phyloP scores from a whole-genome alignment of 2,888 invertebrate species.

The Germaria angustata region DNA sequence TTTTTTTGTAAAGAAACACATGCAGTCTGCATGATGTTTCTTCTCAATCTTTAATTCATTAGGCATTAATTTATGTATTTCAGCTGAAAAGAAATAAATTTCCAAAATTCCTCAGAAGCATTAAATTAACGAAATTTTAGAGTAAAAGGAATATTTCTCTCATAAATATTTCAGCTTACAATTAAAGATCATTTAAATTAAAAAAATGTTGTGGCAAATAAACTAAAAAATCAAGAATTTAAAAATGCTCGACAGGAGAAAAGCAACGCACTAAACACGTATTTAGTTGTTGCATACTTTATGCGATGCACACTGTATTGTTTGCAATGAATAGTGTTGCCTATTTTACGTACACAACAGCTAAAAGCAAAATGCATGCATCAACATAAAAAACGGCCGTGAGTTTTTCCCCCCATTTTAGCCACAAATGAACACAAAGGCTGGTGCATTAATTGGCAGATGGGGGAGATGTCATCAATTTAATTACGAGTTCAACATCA shows the following conservation, averaged over 20 bases:
- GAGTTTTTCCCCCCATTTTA: slow-evolving; percentile 14
- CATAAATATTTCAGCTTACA: slow-evolving; percentile 27
- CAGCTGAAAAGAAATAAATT: too few relatives aligned
- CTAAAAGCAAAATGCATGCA: not conserved
- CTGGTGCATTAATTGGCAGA: not conserved
- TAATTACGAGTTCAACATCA: slow-evolving; percentile 64
- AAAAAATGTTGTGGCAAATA: slow-evolving; percentile 64
- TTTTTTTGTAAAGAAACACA: too few relatives aligned
- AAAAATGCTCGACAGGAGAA: slow-evolving; percentile 16
- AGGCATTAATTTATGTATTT: too few relatives aligned
- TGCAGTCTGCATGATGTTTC: too few relatives aligned
- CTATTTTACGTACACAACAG: slow-evolving; percentile 1
- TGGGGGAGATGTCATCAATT: slow-evolving; percentile 64
- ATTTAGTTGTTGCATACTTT: slow-evolving; percentile 67
- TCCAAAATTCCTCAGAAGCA: not conserved
- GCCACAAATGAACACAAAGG: slow-evolving; percentile 34
- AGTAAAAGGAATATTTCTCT: not conserved
- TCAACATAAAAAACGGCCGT: slow-evolving; percentile 7
- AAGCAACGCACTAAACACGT: slow-evolving; percentile 57
- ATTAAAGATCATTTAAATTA: slow-evolving; percentile 65
- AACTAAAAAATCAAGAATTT: slow-evolving; percentile 19
- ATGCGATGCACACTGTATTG: slow-evolving; percentile 27
- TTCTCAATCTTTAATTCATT: too few relatives aligned
- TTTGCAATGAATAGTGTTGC: not conserved
- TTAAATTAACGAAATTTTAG: slow-evolving; percentile 17